phyloP scores from a whole-genome alignment of 2,113 vertebrate species.

The Leucosticte australis region DNA sequence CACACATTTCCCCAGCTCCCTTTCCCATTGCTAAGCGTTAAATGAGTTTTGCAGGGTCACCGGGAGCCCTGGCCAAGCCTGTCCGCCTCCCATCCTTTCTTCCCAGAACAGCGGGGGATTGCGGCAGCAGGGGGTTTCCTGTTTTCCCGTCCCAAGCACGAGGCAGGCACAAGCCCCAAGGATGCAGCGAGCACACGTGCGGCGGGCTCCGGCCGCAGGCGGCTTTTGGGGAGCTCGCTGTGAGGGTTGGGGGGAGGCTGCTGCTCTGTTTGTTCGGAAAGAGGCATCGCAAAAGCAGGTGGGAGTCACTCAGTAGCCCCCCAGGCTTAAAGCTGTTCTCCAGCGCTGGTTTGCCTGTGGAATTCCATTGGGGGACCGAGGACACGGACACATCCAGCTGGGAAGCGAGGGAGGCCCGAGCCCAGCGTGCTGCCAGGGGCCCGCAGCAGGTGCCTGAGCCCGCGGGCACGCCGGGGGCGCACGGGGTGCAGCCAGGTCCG shows the following conservation, averaged over 20 bases:
- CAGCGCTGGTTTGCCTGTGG: accelerated
- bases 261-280: not conserved
- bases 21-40: not conserved
- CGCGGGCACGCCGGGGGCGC: not conserved
- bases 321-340: not conserved
- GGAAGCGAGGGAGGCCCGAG: not conserved
- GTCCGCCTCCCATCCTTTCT: not conserved
- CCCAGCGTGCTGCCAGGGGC: accelerated
- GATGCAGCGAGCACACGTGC: not conserved
- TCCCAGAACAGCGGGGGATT: not conserved
- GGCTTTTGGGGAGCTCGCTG: not conserved
- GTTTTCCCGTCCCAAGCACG: not conserved
- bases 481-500: not conserved
- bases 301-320: not conserved
- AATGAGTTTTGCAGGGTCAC: slow-evolving; percentile 46
- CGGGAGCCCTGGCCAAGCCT: not conserved
- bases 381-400: not conserved
- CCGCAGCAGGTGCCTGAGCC: not conserved
- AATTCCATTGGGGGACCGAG: not conserved
- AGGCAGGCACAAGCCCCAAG: not conserved
- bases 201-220: accelerated
- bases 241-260: not conserved
- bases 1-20: not conserved
- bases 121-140: not conserved
- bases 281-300: not conserved